phyloP scores from a whole-genome alignment of 2,888 invertebrate species.

The Ormia ochracea region DNA sequence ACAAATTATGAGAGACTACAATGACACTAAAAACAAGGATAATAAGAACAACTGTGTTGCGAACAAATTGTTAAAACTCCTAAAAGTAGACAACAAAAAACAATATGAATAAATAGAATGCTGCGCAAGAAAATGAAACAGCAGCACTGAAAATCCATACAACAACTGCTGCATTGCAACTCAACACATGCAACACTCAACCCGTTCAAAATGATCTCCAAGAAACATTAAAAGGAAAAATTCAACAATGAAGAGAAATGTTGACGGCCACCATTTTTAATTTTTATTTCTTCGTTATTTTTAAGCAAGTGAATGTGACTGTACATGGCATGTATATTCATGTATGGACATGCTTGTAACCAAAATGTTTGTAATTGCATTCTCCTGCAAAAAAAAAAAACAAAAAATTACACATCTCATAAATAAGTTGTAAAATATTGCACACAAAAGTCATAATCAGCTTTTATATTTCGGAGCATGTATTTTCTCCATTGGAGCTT shows the following conservation, averaged over 20 bases:
- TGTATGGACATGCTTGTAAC: too few relatives aligned
- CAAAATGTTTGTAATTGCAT: too few relatives aligned
- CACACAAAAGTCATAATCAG: not conserved
- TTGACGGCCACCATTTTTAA: not conserved
- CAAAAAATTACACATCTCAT: not conserved
- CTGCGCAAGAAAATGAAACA: not conserved
- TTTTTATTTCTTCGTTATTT: not conserved
- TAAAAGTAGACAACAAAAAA: constrained; percentile 24
- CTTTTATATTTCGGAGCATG: not conserved
- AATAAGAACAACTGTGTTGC: not conserved
- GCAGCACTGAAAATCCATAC: not conserved
- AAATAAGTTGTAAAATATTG: not conserved
- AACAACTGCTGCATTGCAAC: constrained; percentile 1
- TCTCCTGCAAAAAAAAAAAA: constrained; percentile 7
- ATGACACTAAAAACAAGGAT: not conserved
- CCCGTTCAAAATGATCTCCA: constrained; percentile 10
- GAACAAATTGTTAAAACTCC: constrained; percentile 21
- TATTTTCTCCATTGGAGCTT: not conserved
- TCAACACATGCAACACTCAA: constrained; percentile 35
- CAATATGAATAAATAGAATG: constrained; percentile 5
- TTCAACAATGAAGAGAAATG: constrained; percentile 14
- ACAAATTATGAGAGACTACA: constrained; percentile 58
- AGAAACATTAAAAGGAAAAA: not conserved
- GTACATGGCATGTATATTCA: not conserved
- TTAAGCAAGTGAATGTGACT: not conserved